phyloP scores from a whole-genome alignment of 2,888 invertebrate species.

The Torymus auratus region DNA sequence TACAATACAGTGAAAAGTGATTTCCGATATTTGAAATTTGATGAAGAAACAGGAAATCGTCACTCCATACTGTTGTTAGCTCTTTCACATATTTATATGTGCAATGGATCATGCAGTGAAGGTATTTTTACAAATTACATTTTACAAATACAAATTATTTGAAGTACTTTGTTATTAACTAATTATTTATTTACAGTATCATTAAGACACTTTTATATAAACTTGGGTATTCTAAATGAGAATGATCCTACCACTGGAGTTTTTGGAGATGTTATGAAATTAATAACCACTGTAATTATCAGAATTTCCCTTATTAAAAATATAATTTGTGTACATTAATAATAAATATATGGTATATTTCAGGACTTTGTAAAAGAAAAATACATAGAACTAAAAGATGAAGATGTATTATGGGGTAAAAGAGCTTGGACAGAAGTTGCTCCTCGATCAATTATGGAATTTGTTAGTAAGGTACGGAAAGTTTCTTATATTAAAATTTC shows the following conservation, averaged over 20 bases:
- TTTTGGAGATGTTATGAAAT: conserved; percentile 67
- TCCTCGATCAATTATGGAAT: conserved; percentile 77
- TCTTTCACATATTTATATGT: conserved; percentile 79
- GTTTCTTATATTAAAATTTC: neutral
- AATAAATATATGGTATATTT: conserved; percentile 33
- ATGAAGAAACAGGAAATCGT: conserved; percentile 72
- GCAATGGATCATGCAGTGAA: conserved; percentile 77
- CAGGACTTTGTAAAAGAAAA: conserved; percentile 75
- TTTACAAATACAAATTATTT: conserved; percentile 44
- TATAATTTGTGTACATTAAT: conserved; percentile 1
- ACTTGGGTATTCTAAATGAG: conserved; percentile 76
- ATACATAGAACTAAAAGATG: conserved; percentile 65
- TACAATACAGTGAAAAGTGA: conserved; percentile 65
- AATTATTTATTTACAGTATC: conserved; percentile 74
- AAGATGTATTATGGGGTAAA: conserved; percentile 79
- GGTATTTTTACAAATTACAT: conserved; percentile 70
- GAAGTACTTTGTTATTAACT: conserved; percentile 25
- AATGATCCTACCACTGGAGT: conserved; percentile 67
- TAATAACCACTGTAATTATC: conserved; percentile 64
- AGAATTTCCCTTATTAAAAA: neutral
- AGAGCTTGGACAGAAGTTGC: conserved; percentile 78
- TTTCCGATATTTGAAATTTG: conserved; percentile 60
- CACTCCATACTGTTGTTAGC: conserved; percentile 77
- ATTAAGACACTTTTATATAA: conserved; percentile 78
- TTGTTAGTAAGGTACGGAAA: conserved; percentile 78